Evolutionary conservation across 2,888 invertebrate genomes (phyloP).

Genomic region (Ecliptopera silaceata): DNA sequence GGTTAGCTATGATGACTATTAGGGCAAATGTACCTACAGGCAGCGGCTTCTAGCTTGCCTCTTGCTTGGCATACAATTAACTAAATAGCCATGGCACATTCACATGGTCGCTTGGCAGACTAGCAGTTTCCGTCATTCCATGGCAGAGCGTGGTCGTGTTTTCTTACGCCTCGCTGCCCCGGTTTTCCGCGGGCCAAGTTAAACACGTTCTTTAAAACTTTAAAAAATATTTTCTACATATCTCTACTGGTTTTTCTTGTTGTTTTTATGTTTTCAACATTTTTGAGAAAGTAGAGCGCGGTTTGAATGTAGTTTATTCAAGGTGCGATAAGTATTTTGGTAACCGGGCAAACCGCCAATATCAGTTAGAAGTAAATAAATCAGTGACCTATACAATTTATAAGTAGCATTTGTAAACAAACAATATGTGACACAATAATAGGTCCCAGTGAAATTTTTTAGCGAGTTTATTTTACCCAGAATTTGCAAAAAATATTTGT

Average conservation of each 20-base stretch:
- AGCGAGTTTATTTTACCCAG: too few relatives aligned
- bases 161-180: neutral
- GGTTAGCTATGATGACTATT: too few relatives aligned
- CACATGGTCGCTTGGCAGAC: too few relatives aligned
- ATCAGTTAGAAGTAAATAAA: constrained; percentile 39
- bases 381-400: constrained; percentile 34
- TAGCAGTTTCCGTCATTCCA: constrained; percentile 29
- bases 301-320: constrained; percentile 41
- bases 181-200: constrained; percentile 26
- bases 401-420: constrained; percentile 46
- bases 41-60: neutral
- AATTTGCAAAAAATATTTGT: neutral
- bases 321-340: constrained; percentile 71
- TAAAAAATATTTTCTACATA: neutral
- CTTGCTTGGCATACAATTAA: neutral
- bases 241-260: neutral
- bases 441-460: too few relatives aligned
- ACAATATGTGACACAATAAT: neutral
- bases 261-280: neutral
- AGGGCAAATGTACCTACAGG: too few relatives aligned
- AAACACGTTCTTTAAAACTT: neutral
- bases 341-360: constrained; percentile 71
- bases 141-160: constrained; percentile 24
- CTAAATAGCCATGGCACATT: neutral
- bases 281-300: constrained; percentile 22